phyloP scores from a whole-genome alignment of 2,888 invertebrate genomes.

The Priocnemis perturbator region DNA sequence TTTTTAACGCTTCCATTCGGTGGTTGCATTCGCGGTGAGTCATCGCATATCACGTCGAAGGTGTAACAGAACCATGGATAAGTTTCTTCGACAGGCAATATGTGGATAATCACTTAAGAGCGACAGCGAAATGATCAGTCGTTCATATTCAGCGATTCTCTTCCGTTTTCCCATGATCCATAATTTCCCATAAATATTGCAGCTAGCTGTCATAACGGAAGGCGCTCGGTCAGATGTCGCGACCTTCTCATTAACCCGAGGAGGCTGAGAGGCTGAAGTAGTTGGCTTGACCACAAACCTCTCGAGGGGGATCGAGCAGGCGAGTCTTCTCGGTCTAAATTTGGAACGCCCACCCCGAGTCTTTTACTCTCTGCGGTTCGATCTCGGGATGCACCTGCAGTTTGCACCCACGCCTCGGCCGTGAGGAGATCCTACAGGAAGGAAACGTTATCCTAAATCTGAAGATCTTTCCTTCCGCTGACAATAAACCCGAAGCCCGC shows the following conservation, averaged over 20 bases:
- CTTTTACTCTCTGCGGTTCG: conserved; percentile 35
- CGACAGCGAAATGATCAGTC: too few relatives aligned
- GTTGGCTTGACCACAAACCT: conserved; percentile 68
- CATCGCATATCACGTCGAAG: not conserved
- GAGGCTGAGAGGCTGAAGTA: conserved; percentile 49
- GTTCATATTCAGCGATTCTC: not conserved
- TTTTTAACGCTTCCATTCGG: conserved; percentile 26
- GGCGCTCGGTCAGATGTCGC: conserved; percentile 68
- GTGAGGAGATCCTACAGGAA: conserved; percentile 54
- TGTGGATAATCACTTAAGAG: too few relatives aligned
- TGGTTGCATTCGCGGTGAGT: not conserved
- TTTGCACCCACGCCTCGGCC: conserved; percentile 57
- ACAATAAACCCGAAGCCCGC: conserved; percentile 16
- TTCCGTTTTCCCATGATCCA: conserved; percentile 63
- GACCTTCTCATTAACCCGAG: conserved; percentile 70
- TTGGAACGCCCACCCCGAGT: conserved; percentile 66
- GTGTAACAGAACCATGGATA: too few relatives aligned
- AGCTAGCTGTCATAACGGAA: conserved; percentile 69
- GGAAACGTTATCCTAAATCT: conserved; percentile 62
- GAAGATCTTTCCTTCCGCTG: conserved; percentile 64
- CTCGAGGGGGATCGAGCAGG: conserved; percentile 58
- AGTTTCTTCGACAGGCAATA: too few relatives aligned
- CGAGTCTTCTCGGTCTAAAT: conserved; percentile 61
- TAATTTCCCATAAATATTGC: conserved; percentile 68
- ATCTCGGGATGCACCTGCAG: conserved; percentile 67